Percentiles rank a stretch among this genome's conserved stretches.
phyloP scores from a whole-genome alignment of 2,113 vertebrate species.

The Orycteropus afer region DNA sequence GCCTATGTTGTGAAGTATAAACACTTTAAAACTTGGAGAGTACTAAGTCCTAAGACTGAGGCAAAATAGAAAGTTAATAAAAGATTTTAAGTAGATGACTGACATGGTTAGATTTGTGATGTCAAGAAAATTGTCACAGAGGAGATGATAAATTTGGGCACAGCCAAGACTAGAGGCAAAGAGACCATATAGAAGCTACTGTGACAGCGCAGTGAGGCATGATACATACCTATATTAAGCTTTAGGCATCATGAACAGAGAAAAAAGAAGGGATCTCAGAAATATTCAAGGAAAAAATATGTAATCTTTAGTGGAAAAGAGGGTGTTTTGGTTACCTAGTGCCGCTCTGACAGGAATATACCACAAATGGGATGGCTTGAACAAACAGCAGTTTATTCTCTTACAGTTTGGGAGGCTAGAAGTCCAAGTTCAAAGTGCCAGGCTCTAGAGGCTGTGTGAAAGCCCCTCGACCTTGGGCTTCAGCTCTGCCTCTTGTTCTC shows the following conservation, averaged over 20 bases:
- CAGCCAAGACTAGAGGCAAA: conserved; percentile 28
- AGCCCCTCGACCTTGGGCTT: no score
- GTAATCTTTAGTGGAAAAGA: background rate
- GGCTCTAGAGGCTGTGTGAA: no score
- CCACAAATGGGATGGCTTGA: no score
- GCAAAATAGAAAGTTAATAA: conserved; percentile 43
- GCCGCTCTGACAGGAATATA: no score
- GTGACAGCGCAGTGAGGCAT: background rate
- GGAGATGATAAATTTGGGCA: conserved; percentile 12
- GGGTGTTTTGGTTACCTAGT: no score
- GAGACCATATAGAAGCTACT: background rate
- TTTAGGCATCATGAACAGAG: background rate
- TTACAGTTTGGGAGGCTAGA: no score
- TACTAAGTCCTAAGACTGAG: background rate
- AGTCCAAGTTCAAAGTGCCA: no score
- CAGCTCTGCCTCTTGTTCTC: no score
- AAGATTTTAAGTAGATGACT: conserved; percentile 44
- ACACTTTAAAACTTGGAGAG: conserved; percentile 24
- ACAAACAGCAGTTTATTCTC: no score
- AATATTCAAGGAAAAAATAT: background rate
- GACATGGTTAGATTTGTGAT: conserved; percentile 25
- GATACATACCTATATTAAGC: background rate
- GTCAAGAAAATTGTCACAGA: conserved; percentile 37
- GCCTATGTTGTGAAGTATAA: conserved; percentile 12
- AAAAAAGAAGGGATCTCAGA: conserved; percentile 9